These are phyloP conservation scores for Tupaia chinensis DNA, from an alignment of 2,113 vertebrate genomes.

Conservation along the genomic window DNA sequence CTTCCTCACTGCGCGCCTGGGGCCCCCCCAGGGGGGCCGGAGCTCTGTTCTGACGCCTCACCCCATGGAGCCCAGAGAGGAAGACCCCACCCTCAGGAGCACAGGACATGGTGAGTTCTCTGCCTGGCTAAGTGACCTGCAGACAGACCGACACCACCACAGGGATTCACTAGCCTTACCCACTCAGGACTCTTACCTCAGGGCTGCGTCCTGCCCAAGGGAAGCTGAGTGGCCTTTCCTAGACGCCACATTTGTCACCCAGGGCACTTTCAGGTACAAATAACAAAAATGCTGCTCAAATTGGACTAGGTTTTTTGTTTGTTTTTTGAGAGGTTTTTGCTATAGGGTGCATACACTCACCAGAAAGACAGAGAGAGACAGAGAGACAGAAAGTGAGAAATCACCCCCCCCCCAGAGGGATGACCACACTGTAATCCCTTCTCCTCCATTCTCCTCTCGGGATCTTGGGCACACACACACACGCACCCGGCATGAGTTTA, in stretches of 20 bases:
- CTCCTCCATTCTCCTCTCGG: no score
- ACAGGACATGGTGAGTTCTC: not conserved
- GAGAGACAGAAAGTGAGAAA: no score
- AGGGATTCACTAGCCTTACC: not conserved
- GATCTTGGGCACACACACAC: no score
- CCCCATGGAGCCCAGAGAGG: rapidly evolving
- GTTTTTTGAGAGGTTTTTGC: no score
- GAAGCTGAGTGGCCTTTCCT: rapidly evolving
- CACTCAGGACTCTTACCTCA: rapidly evolving
- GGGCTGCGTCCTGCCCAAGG: no score
- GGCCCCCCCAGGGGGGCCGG: rapidly evolving
- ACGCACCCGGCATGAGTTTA: no score
- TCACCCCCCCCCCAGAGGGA: no score
- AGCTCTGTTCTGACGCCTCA: no score
- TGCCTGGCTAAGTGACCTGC: not conserved
- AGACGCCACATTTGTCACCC: not conserved
- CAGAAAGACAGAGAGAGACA: no score
- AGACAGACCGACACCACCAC: not conserved
- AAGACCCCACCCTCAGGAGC: not conserved
- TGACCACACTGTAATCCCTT: no score
- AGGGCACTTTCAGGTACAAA: not conserved
- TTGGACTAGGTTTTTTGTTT: not conserved
- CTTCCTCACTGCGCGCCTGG: not conserved
- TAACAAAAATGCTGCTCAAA: not conserved
- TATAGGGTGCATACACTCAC: no score